Evolutionary conservation across 2,113 vertebrate species (phyloP).

Genomic region (Pelusios castaneus): DNA sequence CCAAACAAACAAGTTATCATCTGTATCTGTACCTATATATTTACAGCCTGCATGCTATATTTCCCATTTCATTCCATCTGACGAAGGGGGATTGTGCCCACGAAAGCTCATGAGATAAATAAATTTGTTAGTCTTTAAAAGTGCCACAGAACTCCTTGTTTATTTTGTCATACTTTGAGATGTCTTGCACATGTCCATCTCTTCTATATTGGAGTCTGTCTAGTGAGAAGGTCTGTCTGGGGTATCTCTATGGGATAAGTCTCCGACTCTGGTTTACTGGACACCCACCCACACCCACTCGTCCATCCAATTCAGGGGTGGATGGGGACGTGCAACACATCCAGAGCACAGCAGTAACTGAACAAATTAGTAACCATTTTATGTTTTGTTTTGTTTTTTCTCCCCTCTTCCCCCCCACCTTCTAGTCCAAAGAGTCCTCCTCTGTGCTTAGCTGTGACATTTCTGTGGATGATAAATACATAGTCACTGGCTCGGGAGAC

Average conservation of each 20-base stretch:
- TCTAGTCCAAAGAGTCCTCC: conserved; percentile 87
- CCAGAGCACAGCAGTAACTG: not conserved
- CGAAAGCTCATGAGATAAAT: too few relatives aligned
- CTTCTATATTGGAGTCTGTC: not conserved
- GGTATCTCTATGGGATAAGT: not conserved
- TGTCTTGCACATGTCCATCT: not conserved
- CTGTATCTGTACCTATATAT: too few relatives aligned
- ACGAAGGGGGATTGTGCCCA: too few relatives aligned
- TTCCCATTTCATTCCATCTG: too few relatives aligned
- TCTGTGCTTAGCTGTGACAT: conserved; percentile 90
- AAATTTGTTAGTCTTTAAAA: too few relatives aligned
- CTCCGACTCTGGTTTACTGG: not conserved
- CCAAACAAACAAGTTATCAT: too few relatives aligned
- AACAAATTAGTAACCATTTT: not conserved
- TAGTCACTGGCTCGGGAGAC: conserved; percentile 88
- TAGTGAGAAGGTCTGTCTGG: not conserved
- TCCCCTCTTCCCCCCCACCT: conserved; percentile 70
- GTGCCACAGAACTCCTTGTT: too few relatives aligned
- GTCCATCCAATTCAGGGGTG: not conserved
- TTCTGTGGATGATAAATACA: conserved; percentile 89
- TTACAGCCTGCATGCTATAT: too few relatives aligned
- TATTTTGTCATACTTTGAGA: not conserved
- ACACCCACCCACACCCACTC: too few relatives aligned
- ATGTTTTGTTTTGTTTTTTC: not conserved
- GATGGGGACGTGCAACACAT: not conserved